These are phyloP conservation scores for Odontothrips loti DNA, from an alignment of 2,888 invertebrate species.

Conservation along the genomic window DNA sequence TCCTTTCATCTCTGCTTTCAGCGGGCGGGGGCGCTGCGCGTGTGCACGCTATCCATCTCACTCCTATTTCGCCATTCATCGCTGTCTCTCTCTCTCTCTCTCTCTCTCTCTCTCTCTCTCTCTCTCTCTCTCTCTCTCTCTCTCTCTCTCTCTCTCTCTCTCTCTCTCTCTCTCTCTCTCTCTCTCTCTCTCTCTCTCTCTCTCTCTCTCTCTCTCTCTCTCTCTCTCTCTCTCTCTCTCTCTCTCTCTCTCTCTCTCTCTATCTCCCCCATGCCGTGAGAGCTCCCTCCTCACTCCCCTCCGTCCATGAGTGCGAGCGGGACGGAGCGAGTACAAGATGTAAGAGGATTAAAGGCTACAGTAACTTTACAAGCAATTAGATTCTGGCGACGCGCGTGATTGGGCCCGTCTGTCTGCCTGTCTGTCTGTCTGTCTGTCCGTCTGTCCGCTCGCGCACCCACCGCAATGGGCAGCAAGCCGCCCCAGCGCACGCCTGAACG, in stretches of 20 bases:
- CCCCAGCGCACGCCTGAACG: neutral
- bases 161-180: neutral
- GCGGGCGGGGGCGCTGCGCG: neutral
- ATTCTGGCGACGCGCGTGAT: constrained; percentile 10
- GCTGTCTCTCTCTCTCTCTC: neutral
- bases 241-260: neutral
- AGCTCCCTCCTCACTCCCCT: neutral
- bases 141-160: neutral
- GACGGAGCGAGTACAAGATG: neutral
- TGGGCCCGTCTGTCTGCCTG: neutral
- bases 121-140: neutral
- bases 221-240: neutral
- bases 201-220: neutral
- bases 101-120: neutral
- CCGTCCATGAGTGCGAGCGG: neutral
- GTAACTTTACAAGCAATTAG: constrained; percentile 25
- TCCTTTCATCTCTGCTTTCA: constrained; percentile 6
- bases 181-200: neutral
- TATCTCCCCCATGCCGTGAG: neutral
- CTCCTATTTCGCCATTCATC: constrained; percentile 11
- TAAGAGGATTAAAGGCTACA: constrained; percentile 24
- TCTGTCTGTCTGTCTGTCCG: neutral
- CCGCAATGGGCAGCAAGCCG: neutral
- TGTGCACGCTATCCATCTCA: neutral
- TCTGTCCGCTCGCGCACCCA: neutral